Conservation (phyloP, 2,888 invertebrate species). For the Polylopha cassiicola region DNA sequence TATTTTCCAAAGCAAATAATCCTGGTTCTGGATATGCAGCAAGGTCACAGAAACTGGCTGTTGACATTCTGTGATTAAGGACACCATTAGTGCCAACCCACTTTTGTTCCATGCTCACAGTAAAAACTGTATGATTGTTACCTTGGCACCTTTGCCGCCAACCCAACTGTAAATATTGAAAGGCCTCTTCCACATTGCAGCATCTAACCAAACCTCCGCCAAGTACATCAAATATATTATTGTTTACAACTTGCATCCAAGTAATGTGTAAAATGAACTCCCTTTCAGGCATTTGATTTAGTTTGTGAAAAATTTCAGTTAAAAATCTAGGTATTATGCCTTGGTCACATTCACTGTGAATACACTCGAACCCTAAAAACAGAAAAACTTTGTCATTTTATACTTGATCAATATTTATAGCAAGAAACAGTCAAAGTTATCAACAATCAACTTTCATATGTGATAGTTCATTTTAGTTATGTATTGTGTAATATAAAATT, state of each 20-base stretch:
- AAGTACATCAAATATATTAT: constrained; percentile 78
- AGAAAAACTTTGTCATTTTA: neutral
- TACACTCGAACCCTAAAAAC: constrained; percentile 72
- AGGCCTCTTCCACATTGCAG: constrained; percentile 83
- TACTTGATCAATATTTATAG: too few species aligned
- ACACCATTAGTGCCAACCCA: constrained; percentile 82
- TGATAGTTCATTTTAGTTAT: too few species aligned
- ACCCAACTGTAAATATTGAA: constrained; percentile 83
- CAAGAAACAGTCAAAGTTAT: too few species aligned
- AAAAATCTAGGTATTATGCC: constrained; percentile 84
- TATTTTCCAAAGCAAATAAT: constrained; percentile 80
- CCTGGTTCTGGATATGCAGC: constrained; percentile 79
- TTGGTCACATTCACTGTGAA: constrained; percentile 82
- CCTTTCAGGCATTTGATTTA: constrained; percentile 80
- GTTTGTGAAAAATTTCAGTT: constrained; percentile 82
- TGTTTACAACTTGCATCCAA: constrained; percentile 84
- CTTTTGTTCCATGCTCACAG: constrained; percentile 84
- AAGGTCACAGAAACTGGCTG: constrained; percentile 85
- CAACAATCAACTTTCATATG: too few species aligned
- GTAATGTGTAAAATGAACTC: constrained; percentile 82
- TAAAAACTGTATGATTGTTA: constrained; percentile 83
- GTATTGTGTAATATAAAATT: too few species aligned
- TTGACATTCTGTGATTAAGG: constrained; percentile 83
- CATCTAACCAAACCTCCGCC: constrained; percentile 75
- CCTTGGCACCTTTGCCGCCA: constrained; percentile 76